Evolutionary conservation across 2,888 invertebrate species (phyloP).

Genomic region (Mayetiola destructor): DNA sequence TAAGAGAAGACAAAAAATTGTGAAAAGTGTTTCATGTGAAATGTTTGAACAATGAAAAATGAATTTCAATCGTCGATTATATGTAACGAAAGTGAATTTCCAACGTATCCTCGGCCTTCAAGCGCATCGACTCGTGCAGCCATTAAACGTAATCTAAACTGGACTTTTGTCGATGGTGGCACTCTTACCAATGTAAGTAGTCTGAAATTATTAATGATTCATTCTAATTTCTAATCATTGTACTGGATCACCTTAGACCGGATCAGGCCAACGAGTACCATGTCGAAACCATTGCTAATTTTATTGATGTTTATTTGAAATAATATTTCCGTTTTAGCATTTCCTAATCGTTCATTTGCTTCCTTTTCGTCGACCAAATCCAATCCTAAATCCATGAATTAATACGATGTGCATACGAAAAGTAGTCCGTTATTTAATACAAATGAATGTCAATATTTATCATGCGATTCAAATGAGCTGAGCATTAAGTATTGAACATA

Average conservation of each 20-base stretch:
- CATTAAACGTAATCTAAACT: not conserved
- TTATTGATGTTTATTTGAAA: slow-evolving; percentile 12
- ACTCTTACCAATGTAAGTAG: slow-evolving; percentile 1
- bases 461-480: not conserved
- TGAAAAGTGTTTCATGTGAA: not conserved
- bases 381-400: slow-evolving; percentile 1
- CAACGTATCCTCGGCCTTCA: not conserved
- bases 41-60: slow-evolving; percentile 10
- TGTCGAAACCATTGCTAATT: slow-evolving; percentile 1
- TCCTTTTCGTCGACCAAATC: not conserved
- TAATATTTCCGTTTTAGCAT: slow-evolving; percentile 6
- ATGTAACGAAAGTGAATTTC: slow-evolving; percentile 13
- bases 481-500: not conserved
- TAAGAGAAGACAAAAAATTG: not conserved
- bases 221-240: no score
- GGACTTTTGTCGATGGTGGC: slow-evolving; percentile 1
- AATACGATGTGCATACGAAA: not conserved
- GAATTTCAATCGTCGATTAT: slow-evolving; percentile 7
- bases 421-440: not conserved
- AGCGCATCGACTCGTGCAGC: not conserved
- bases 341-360: not conserved
- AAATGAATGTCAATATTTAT: slow-evolving; percentile 11
- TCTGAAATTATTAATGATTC: no score
- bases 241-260: no score
- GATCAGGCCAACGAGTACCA: not conserved